Conservation (phyloP, 1,140 invertebrate species). For the Zaprionus ornatus region DNA sequence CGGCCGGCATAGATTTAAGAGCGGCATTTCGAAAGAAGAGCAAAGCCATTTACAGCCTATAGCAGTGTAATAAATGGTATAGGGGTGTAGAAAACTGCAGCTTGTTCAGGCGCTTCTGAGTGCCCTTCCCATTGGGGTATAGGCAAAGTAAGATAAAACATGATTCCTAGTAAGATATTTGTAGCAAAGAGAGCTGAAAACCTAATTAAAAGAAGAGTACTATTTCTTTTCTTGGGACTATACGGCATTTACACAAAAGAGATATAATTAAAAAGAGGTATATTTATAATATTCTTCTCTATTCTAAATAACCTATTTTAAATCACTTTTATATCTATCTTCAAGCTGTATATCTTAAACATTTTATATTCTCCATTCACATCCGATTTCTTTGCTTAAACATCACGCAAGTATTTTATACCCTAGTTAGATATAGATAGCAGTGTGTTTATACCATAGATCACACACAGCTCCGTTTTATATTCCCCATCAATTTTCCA, state of each 20-base stretch:
- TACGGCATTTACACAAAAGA: no score
- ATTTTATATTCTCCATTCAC: background rate
- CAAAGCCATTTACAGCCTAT: constrained; percentile 52
- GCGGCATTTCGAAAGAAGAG: constrained; percentile 47
- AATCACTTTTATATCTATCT: background rate
- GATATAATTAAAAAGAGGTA: no score
- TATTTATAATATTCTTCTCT: background rate
- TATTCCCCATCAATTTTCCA: constrained; percentile 8
- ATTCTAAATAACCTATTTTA: background rate
- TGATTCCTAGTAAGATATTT: background rate
- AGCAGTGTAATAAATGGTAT: constrained; percentile 30
- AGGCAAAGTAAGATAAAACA: background rate
- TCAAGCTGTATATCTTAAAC: background rate
- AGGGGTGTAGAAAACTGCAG: constrained; percentile 11
- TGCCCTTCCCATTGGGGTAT: background rate
- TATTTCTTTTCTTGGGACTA: no score
- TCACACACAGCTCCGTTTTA: background rate
- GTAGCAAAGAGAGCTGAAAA: no score
- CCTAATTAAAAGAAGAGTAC: no score
- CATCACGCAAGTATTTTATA: background rate
- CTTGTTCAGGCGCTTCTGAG: background rate
- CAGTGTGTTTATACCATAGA: background rate
- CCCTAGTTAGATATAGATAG: background rate
- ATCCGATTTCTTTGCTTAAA: background rate
- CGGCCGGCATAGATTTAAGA: constrained; percentile 71